Evolutionary conservation across 2,113 vertebrate species (phyloP), one percentile per base, ranked within the genome.

Genomic region (Actinemys pallida): DNA sequence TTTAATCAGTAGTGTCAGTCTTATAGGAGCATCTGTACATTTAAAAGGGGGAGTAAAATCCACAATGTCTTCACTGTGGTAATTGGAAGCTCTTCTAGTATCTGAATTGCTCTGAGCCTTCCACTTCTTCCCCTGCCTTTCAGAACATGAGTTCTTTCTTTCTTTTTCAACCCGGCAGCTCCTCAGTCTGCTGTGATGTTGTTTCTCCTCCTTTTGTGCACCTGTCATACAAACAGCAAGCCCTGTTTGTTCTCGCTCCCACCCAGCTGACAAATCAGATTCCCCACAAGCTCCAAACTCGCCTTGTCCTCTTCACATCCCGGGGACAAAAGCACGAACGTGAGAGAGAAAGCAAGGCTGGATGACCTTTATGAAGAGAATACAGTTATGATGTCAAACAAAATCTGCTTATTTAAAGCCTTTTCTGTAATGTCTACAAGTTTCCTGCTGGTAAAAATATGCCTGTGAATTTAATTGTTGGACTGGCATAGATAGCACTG

Each of bases 11-110:
- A 27, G 12, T 27, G 10, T 45, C 65, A 39, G 22, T 47, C 19
- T 35, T 84, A 45, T 13, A 35, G 47, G 59, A 85, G 82, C 83
- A 59, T 90, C 75, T 86, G n/a, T 90, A 47, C 25, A 56, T 45
- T 81, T 39, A 29, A 47, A 62, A 93, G 5, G 59, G 22, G 14
- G 39, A 35, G 49, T 14, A 29, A 72, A 88, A 94, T 27, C 59
- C 65, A 2, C 65, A 39, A 3, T 52, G 42, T 85, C 79, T 45
- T n/a, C n/a, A 49, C 22, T 82, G 69, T 50, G 45, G 24, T 31
- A 83, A 52, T 49, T 83, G 47, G 62, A 31, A 16, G 0, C 50
- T 39, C 25, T 81, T 35, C 88, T 47, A 17, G 54, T 20, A 9
- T 83, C 52, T 59, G 56, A 47, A 45, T 50, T 57, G 24, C 62